These are phyloP conservation scores for Gambelia wislizenii DNA, from an alignment of 2,797 vertebrate genomes.

Conservation along the genomic window DNA sequence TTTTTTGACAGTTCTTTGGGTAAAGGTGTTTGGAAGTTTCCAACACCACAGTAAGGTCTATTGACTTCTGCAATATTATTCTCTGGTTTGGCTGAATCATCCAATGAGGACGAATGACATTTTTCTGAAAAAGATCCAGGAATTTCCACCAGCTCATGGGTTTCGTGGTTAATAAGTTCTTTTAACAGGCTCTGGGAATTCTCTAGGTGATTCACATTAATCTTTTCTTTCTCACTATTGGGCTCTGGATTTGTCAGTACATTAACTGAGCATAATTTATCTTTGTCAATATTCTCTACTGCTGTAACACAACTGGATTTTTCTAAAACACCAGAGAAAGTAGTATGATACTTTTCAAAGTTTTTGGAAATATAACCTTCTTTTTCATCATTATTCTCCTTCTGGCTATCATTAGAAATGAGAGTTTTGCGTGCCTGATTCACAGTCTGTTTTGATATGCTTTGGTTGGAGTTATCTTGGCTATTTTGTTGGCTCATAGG, in stretches of 20 bases:
- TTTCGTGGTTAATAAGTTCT: conserved; percentile 27
- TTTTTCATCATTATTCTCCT: conserved; percentile 5
- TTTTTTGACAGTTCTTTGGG: conserved; percentile 9
- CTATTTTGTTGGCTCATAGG: not conserved
- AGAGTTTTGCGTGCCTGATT: not conserved
- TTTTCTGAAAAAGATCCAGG: conserved; percentile 12
- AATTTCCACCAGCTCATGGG: conserved; percentile 31
- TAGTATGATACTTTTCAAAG: not conserved
- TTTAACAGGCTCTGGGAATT: conserved; percentile 18
- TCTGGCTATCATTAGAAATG: not conserved
- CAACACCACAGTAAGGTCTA: not conserved
- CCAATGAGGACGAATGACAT: not conserved
- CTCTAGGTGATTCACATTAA: conserved; percentile 49
- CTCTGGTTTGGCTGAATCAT: not conserved
- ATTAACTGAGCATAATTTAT: conserved; percentile 16
- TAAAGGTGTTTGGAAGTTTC: not conserved
- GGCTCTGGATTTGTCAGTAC: conserved; percentile 11
- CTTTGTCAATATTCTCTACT: conserved; percentile 26
- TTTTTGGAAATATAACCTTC: not conserved
- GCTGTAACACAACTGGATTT: accelerated
- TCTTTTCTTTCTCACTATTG: not conserved
- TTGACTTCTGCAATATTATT: conserved; percentile 31
- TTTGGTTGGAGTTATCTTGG: accelerated
- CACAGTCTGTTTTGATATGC: not conserved
- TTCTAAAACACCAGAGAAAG: conserved; percentile 16